These are phyloP conservation scores for Urocitellus parryii DNA, from an alignment of 2,113 vertebrate species.

Conservation along the genomic window DNA sequence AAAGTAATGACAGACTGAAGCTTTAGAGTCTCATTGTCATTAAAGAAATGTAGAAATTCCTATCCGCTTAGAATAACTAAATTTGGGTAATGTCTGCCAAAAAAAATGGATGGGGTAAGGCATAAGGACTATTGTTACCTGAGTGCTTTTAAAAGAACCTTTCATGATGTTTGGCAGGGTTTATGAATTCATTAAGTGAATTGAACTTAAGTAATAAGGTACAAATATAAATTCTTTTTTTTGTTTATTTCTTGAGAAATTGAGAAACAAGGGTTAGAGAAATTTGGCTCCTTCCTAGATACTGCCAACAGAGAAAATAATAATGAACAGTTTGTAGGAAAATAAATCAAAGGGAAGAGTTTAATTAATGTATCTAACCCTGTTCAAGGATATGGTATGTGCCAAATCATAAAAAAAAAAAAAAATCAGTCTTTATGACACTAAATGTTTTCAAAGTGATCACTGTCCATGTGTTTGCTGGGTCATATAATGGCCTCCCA, in stretches of 20 bases:
- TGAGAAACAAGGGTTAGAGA: neutral
- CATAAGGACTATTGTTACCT: neutral
- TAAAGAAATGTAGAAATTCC: neutral
- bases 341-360: neutral
- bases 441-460: neutral
- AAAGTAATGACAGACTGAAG: neutral
- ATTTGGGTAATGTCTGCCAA: neutral
- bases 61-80: neutral
- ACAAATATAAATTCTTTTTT: neutral
- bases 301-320: neutral
- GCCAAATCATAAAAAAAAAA: neutral
- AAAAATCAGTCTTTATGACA: neutral
- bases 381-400: neutral
- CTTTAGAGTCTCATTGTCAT: neutral
- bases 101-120: neutral
- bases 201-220: neutral
- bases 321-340: neutral
- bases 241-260: slow-evolving; percentile 13
- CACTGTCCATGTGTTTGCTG: neutral
- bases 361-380: neutral
- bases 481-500: neutral
- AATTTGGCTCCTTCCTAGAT: neutral
- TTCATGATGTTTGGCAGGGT: neutral
- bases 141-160: neutral
- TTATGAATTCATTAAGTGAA: slow-evolving; percentile 30